Conservation (phyloP, 1,140 invertebrate genomes). For the Bombus balteatus region DNA sequence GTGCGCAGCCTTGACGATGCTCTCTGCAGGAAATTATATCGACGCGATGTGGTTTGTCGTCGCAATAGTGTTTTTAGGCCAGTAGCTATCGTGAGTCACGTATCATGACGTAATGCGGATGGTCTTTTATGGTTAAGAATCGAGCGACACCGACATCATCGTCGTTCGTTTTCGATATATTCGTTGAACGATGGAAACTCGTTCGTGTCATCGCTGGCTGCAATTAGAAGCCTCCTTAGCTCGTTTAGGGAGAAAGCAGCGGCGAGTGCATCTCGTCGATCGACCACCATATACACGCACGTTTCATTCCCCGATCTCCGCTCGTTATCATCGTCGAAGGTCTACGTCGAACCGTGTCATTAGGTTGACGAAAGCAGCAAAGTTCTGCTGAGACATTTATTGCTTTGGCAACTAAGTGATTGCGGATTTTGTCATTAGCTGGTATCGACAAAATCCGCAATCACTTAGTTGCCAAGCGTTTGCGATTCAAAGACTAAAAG, state of each 20-base stretch:
- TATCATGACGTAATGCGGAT: constrained; percentile 69
- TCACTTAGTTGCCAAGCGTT: no score
- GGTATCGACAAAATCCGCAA: no score
- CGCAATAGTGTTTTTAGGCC: constrained; percentile 66
- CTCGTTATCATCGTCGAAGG: neutral
- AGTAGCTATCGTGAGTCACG: constrained; percentile 72
- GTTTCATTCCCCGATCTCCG: neutral
- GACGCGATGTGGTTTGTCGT: constrained; percentile 41
- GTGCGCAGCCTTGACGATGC: constrained; percentile 19
- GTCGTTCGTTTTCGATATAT: constrained; percentile 44
- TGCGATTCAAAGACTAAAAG: no score
- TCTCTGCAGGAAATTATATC: constrained; percentile 51
- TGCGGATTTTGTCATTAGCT: no score
- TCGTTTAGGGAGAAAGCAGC: constrained; percentile 5
- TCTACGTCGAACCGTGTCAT: neutral
- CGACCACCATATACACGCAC: neutral
- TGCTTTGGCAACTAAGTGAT: no score
- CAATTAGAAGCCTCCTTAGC: constrained; percentile 12
- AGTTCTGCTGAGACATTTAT: neutral
- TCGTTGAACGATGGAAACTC: constrained; percentile 17
- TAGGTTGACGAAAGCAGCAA: neutral
- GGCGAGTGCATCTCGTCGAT: neutral
- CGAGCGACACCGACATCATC: constrained; percentile 17
- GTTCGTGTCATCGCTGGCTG: constrained; percentile 5
- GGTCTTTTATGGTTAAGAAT: constrained; percentile 78